A percentile compares a stretch with the other conserved stretches of the same genome.
Conservation (phyloP, 2,888 invertebrate species). For the Gibbula magus region DNA sequence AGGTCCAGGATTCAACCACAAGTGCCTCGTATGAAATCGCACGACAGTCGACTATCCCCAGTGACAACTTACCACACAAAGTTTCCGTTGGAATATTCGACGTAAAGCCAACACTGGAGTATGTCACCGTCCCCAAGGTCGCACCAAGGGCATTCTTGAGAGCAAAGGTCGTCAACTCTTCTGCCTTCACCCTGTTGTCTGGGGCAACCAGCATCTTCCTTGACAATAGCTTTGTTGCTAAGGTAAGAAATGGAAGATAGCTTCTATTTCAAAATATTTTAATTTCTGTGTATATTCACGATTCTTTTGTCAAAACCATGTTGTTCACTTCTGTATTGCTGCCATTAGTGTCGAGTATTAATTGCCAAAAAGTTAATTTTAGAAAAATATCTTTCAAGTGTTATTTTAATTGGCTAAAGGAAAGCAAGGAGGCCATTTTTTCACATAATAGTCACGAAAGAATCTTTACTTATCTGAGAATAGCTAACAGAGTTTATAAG, state of each 20-base stretch:
- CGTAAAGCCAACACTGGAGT: conserved; percentile 72
- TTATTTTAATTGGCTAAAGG: no score
- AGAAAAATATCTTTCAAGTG: no score
- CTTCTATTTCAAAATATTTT: no score
- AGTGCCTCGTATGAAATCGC: conserved; percentile 74
- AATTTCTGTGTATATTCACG: no score
- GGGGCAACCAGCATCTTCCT: conserved; percentile 75
- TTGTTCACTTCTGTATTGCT: no score
- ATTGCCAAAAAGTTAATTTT: no score
- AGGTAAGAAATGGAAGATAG: conserved; percentile 44
- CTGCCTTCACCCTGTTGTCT: conserved; percentile 72
- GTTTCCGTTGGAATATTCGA: conserved; percentile 72
- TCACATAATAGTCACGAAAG: no score
- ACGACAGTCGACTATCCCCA: conserved; percentile 70
- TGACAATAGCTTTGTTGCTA: conserved; percentile 76
- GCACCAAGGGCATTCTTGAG: conserved; percentile 73
- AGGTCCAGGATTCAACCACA: conserved; percentile 71
- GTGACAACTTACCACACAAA: conserved; percentile 73
- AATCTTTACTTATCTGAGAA: no score
- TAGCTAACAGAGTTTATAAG: no score
- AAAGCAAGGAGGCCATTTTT: no score
- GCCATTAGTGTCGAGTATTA: no score
- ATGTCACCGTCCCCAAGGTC: conserved; percentile 74
- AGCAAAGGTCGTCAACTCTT: conserved; percentile 73
- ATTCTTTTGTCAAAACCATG: no score